Evolutionary conservation across 1,140 invertebrate species (phyloP), one percentile per base, ranked within the genome.

Genomic region (Hylaeus anthracinus): DNA sequence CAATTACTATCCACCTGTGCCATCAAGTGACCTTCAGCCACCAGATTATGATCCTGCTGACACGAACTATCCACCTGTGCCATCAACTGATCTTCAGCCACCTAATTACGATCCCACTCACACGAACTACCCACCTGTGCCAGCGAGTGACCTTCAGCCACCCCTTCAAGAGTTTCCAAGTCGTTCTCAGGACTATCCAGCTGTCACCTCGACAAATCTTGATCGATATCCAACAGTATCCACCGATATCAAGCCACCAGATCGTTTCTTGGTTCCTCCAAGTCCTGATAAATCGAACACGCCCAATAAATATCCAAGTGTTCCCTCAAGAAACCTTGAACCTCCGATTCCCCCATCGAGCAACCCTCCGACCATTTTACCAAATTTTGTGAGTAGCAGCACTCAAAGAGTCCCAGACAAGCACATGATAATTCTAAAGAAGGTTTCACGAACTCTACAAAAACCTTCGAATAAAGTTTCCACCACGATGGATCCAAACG

Each of bases 401-500:
- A 78, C 64, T 12, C 39, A 56, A 15, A 61, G 5, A 48, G 51
- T 58, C 45, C 76, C 55, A 48, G n/a, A 60, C 15, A 10, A n/a
- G 55, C 26, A 15, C 1, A 3, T 14, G 51, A 39, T 70, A 4
- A 6, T 56, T 1, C 6, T 61, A 5, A 55, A 71, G 66, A 61
- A 10, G 37, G 15, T 41, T 14, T 15, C 43, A n/a, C 3, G n/a
- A 1, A 43, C 2, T 12, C 15, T n/a, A 8, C 5, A 45, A 0
- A 58, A 51, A 70, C 1, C 41, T 14, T 12, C 15, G 2, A 8
- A 37, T 2, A 41, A 51, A 15, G 6, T 26, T 26, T 9, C 3
- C 6, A 41, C 26, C 8, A 72, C 75, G 8, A 48, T 67, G 0
- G 79, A 80, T 61, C 48, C 79, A 10, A 85, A 81, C 76, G 5